Base-by-base conservation (phyloP, 2,797 vertebrate genomes). In the Anas capensis region DNA sequence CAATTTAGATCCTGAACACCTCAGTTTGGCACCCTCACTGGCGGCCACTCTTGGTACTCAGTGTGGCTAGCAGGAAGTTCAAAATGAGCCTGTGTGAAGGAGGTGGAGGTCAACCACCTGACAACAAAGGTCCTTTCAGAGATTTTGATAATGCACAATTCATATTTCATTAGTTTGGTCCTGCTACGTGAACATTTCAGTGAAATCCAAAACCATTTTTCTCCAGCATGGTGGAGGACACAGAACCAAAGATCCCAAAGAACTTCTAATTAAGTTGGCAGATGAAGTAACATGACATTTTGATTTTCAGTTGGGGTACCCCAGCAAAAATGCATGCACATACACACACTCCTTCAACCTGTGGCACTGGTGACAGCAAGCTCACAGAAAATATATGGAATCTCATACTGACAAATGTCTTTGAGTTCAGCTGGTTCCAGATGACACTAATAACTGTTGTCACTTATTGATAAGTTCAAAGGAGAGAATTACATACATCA, bases 401-500 rank as follows among this genome's bases (percentile, higher is more conserved):
- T 58, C 24, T 78, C 15, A 60, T 49, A 42, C 4, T 75, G 44
- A 78, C 24, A 44, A 77, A 24, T 49, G 19, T 11, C 29, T 78
- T 48, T 42, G 2, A 53, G 6, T 82, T 82, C 34, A 44, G 20
- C 24, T n/a, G 29, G 13, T 65, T 86, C 62, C 75, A 82, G 31
- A 40, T 36, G 5, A 56, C 36, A 7, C 8, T 75, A 56, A 88
- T 48, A 31, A 49, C 1, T 3, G 8, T 38, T 76, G 62, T 27
- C 33, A 46, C 14, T 82, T 90, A 53, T 49, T 57, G 62, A 60
- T 81, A 38, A 68, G 7, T 69, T 82, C 76, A 36, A 56, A 88
- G 66, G 72, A 72, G 29, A 40, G 8, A 86, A 62, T 86, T 77
- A 70, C 46, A 69, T 81, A 53, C 56, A 79, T 91, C 51, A 27